Evolutionary conservation across 2,113 vertebrate species (phyloP).

Genomic region (Panthera leo): DNA sequence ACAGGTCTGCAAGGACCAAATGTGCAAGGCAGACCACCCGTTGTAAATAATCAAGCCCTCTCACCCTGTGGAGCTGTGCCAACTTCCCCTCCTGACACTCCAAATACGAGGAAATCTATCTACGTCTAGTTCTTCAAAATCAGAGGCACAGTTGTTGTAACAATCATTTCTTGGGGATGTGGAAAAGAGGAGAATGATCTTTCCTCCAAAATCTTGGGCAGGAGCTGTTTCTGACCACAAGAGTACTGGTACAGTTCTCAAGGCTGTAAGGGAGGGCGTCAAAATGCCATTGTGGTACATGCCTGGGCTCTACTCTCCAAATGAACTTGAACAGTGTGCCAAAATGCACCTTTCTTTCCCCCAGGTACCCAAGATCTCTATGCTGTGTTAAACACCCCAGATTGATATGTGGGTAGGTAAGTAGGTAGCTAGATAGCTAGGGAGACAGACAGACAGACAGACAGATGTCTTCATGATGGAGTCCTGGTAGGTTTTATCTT

Average conservation of each 20-base stretch:
- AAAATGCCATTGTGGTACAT: too few relatives aligned
- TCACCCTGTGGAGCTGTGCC: background rate
- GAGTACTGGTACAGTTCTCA: background rate
- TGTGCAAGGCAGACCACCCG: background rate
- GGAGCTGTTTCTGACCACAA: background rate
- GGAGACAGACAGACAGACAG: too few relatives aligned
- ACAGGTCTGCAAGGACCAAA: background rate
- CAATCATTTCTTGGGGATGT: background rate
- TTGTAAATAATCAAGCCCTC: background rate
- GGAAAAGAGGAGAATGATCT: background rate
- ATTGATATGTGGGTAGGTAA: too few relatives aligned
- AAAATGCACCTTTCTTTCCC: background rate
- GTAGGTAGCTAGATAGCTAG: too few relatives aligned
- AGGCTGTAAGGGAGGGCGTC: background rate
- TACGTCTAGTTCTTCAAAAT: background rate
- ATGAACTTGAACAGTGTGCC: background rate
- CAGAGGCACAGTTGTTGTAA: background rate
- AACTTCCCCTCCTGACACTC: background rate
- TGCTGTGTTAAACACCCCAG: too few relatives aligned
- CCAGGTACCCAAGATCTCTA: too few relatives aligned
- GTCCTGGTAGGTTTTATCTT: too few relatives aligned
- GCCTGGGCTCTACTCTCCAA: background rate
- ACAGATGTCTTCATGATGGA: too few relatives aligned
- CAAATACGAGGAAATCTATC: background rate
- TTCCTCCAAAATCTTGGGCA: background rate